Evolutionary conservation across 1,140 invertebrate species (phyloP).

Genomic region (Zaprionus camerounensis): DNA sequence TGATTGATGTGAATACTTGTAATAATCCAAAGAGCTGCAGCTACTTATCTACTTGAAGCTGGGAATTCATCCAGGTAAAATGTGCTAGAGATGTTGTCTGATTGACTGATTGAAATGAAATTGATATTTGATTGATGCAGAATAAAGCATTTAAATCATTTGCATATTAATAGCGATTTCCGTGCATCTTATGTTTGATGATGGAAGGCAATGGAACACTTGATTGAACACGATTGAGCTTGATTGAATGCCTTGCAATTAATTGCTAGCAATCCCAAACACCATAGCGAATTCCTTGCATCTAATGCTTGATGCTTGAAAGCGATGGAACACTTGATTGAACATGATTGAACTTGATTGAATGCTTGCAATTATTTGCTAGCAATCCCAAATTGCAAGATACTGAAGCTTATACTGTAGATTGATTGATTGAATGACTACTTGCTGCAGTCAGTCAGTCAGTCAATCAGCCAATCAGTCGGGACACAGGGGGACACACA

Average conservation of each 20-base stretch:
- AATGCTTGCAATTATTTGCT: background rate
- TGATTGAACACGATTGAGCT: background rate
- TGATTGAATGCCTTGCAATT: background rate
- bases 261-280: no score
- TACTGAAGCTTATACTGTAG: background rate
- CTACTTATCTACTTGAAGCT: no score
- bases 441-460: background rate
- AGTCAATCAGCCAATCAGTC: background rate
- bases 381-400: background rate
- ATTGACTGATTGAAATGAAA: no score
- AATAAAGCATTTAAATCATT: no score
- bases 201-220: background rate
- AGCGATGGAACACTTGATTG: background rate
- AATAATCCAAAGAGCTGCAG: no score
- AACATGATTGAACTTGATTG: background rate
- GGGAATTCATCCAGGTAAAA: no score
- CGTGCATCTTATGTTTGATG: background rate
- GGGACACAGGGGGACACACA: background rate
- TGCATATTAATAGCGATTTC: no score
- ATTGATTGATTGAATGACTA: background rate
- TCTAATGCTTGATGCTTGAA: background rate
- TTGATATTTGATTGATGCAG: no score
- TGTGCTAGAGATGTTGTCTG: no score
- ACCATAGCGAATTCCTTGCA: no score
- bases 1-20: no score